Conservation (phyloP, 2,797 vertebrate species). For the Halcyon smyrnensis region DNA sequence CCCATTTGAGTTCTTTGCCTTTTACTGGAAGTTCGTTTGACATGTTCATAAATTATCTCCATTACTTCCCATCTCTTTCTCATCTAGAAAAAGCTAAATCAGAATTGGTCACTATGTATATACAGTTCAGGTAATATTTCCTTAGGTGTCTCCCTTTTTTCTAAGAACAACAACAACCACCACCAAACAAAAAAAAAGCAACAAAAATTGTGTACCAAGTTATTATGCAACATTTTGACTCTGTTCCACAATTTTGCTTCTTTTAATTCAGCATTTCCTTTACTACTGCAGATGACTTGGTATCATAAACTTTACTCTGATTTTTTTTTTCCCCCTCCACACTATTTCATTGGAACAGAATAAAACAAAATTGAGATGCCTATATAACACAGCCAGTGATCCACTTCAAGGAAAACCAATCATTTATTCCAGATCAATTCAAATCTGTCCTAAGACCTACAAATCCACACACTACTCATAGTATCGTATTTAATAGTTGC, state of each 20-base stretch:
- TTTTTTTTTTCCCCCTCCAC: neutral
- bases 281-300: neutral
- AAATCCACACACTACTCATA: neutral
- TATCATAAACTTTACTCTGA: neutral
- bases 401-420: neutral
- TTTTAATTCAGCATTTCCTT: neutral
- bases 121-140: neutral
- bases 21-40: neutral
- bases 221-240: neutral
- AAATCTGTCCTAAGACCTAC: neutral
- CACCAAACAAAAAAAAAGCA: neutral
- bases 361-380: neutral
- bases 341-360: neutral
- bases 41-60: neutral
- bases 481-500: neutral
- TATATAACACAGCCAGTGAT: neutral
- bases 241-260: neutral
- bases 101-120: neutral
- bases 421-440: neutral
- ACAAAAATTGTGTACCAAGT: neutral
- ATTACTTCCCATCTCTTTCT: neutral
- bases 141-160: neutral
- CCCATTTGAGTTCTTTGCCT: neutral
- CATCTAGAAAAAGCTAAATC: neutral
- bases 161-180: neutral